Conservation (phyloP, 2,888 invertebrate genomes). For the Torymus auratus region DNA sequence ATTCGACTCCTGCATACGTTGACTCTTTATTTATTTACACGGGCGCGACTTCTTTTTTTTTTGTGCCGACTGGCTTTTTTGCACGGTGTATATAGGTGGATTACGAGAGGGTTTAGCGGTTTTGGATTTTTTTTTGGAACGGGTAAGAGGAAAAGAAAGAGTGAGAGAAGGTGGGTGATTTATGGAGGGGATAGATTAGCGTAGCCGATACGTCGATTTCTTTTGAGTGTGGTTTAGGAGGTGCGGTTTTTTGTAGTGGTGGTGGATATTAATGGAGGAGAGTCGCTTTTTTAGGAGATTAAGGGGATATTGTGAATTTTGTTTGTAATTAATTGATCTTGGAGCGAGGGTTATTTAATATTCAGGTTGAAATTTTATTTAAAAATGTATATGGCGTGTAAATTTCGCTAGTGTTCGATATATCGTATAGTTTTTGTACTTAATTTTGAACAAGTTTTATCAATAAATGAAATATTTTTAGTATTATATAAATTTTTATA, state of each 20-base stretch:
- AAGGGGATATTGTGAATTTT: too few relatives aligned
- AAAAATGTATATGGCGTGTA: too few relatives aligned
- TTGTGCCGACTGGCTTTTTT: neutral
- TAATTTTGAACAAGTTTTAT: too few relatives aligned
- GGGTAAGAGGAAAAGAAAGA: neutral
- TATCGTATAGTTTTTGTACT: too few relatives aligned
- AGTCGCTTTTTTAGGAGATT: neutral
- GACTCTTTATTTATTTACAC: conserved; percentile 41
- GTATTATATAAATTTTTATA: too few relatives aligned
- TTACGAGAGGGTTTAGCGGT: conserved; percentile 8
- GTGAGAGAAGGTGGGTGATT: neutral
- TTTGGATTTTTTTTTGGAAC: too few relatives aligned
- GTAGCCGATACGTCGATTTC: conserved; percentile 26
- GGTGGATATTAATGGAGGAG: neutral
- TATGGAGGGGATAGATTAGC: neutral
- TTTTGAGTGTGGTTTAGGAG: conserved; percentile 15
- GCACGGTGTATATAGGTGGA: neutral
- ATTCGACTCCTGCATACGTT: conserved; percentile 20
- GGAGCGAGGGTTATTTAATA: too few relatives aligned
- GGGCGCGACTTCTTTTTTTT: conserved; percentile 21
- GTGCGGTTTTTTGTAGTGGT: neutral
- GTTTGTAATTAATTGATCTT: too few relatives aligned
- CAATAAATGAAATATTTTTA: too few relatives aligned
- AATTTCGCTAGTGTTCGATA: too few relatives aligned
- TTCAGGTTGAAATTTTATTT: too few relatives aligned